These are phyloP conservation scores for Automeris io DNA, from an alignment of 2,888 invertebrate genomes.

Conservation along the genomic window DNA sequence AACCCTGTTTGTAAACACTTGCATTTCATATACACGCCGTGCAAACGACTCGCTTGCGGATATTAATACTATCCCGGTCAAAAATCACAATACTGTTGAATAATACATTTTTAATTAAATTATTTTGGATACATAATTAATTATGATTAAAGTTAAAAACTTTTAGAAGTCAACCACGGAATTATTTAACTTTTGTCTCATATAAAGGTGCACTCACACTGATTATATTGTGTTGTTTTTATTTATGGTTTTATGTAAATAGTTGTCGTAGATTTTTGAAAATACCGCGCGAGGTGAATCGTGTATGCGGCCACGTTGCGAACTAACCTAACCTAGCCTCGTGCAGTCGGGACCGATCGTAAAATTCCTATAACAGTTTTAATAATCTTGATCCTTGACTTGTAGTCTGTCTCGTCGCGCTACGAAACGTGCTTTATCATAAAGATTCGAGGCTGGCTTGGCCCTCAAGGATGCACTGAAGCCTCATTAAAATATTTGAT, in stretches of 20 bases:
- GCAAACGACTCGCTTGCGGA: too few relatives aligned
- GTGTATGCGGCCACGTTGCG: conserved; percentile 65
- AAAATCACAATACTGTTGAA: too few relatives aligned
- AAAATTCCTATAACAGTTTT: conserved; percentile 30
- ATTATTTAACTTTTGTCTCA: too few relatives aligned
- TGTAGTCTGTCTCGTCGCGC: background rate
- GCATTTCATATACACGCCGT: conserved; percentile 17
- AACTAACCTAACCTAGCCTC: conserved; percentile 71
- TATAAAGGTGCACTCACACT: conserved; percentile 11
- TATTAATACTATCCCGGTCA: too few relatives aligned
- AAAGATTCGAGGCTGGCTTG: too few relatives aligned
- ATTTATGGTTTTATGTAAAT: conserved; percentile 10
- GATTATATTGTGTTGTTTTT: conserved; percentile 6
- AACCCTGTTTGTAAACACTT: conserved; percentile 68
- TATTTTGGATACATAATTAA: too few relatives aligned
- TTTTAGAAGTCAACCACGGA: too few relatives aligned
- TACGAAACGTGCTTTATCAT: conserved; percentile 20
- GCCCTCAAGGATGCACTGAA: too few relatives aligned
- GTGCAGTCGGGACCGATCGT: conserved; percentile 48
- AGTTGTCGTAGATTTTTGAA: conserved; percentile 15
- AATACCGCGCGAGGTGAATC: conserved; percentile 55
- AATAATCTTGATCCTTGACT: conserved; percentile 52
- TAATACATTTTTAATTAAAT: conserved; percentile 13
- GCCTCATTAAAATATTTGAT: too few relatives aligned
- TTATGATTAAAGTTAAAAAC: too few relatives aligned